A percentile compares a stretch with the other conserved stretches of the same genome.
Conservation (phyloP, 2,888 invertebrate species). For the Dryomyza anilis region DNA sequence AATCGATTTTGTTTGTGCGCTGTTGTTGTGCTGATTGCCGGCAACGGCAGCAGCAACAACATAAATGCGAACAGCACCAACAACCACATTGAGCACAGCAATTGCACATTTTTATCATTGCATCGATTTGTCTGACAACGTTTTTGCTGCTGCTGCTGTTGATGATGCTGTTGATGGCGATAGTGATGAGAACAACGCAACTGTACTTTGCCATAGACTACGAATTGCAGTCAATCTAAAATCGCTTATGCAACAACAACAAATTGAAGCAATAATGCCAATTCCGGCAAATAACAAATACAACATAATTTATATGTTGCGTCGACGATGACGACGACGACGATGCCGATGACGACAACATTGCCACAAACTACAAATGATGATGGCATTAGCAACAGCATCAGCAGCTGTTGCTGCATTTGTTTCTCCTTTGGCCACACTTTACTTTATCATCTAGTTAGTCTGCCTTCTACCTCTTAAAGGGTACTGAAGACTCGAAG, state of each 20-base stretch:
- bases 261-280: background rate
- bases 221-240: background rate
- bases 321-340: background rate
- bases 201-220: conserved; percentile 7
- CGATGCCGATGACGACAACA: background rate
- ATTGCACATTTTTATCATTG: conserved; percentile 10
- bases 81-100: background rate
- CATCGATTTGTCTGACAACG: conserved; percentile 1
- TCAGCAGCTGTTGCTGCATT: background rate
- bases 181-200: background rate
- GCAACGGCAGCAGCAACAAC: too few relatives aligned
- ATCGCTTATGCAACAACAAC: conserved; percentile 13
- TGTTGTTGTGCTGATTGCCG: background rate
- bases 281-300: background rate
- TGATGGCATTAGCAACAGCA: background rate
- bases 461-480: too few relatives aligned
- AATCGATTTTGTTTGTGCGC: conserved; percentile 8
- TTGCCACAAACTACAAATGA: background rate
- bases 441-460: too few relatives aligned
- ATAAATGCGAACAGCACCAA: too few relatives aligned
- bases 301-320: background rate
- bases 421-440: background rate
- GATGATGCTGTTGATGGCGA: background rate
- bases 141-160: background rate
- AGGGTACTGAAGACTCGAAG: background rate